phyloP scores from a whole-genome alignment of 2,888 invertebrate genomes.

The Cantharis rustica region DNA sequence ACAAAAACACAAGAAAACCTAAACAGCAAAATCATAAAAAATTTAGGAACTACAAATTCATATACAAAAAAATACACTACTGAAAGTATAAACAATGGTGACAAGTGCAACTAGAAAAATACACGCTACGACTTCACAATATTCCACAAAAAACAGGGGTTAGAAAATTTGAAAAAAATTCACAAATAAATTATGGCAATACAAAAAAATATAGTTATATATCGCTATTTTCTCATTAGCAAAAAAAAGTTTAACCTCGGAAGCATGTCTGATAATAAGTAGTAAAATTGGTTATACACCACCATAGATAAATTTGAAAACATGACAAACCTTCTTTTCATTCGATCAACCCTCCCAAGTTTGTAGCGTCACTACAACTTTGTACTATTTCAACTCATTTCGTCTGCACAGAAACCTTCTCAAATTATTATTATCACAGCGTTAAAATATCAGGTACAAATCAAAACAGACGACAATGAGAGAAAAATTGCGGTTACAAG shows the following conservation, averaged over 20 bases:
- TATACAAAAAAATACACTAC: neutral
- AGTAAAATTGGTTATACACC: neutral
- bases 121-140: neutral
- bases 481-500: conserved; percentile 3
- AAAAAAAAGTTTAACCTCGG: neutral
- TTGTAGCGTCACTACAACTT: neutral
- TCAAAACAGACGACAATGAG: neutral
- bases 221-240: no score
- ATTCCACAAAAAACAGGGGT: neutral
- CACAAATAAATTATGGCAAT: neutral
- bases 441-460: conserved; percentile 12
- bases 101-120: neutral
- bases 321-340: neutral
- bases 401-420: neutral
- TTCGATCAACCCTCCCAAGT: neutral
- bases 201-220: neutral
- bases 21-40: neutral
- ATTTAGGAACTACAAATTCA: neutral
- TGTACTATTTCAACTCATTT: neutral
- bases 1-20: neutral
- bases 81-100: neutral
- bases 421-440: conserved; percentile 15
- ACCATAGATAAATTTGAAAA: neutral
- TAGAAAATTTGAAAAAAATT: neutral
- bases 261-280: neutral